Base-by-base conservation (phyloP, 2,888 invertebrate genomes). In the Auanema freiburgensis region DNA sequence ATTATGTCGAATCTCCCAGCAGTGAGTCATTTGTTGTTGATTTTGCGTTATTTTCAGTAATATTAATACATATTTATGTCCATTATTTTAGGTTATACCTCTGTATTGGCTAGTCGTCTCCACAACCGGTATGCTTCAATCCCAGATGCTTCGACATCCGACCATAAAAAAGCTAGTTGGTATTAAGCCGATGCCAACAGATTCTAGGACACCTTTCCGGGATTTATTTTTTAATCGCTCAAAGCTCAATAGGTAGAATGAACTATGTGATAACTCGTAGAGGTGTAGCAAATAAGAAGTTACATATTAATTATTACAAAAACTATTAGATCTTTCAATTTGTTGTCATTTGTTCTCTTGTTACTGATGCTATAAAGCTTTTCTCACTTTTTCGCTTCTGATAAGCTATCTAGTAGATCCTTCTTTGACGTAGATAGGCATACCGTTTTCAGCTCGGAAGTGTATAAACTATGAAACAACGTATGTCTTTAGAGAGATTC, bases 1-100 rank as follows among this genome's bases (percentile, higher is more conserved):
- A 80, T 80, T 46, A 79, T 80, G 80, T 61, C 72, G 12, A 71
- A 79, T 41, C 62, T 80, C 18, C 80, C 80, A 25, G 80, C 79
- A 53, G 80, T 80, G 50, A 63, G 73, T 67, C 46, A 6, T 12
- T 14, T 50, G 51, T 50, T 16, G 11, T 11, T 50, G 51, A n/a
- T 12, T 16, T 12, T 11, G 18, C 14, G 18, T 16, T 50, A 16
- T 10, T 50, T 12, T 14, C 12, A 50, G 51, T n/a, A 12, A n/a
- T 43, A 43, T 12, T 43, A 43, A 43, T 11, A 43, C 59, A 8
- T 12, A 44, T 5, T 43, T 14, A 40, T 11, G 11, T 42, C 18
- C 46, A 14, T 21, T 1, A 11, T 68, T 78, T 57, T 61, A 80
- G 80, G 76, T 78, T 58, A 78, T 80, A 42, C 76, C 80, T 0